Conservation (phyloP, 2,888 invertebrate genomes). For the Drosophila ustulata region DNA sequence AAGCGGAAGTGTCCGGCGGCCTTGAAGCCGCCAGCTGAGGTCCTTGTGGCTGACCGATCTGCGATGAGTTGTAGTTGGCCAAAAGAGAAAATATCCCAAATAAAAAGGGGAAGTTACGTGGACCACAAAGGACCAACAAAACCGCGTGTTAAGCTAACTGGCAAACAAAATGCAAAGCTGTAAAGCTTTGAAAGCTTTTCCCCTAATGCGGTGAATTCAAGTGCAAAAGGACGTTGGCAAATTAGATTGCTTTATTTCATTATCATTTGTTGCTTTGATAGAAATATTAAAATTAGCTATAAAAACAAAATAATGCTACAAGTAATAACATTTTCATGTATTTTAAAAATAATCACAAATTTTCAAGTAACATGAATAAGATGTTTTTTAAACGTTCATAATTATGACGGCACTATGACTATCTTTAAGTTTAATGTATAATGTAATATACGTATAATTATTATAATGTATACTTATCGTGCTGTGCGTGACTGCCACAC, state of each 20-base stretch:
- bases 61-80: neutral
- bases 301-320: too few species aligned
- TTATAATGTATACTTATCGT: neutral
- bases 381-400: too few species aligned
- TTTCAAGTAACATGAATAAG: too few species aligned
- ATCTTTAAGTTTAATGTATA: neutral
- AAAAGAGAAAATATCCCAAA: constrained; percentile 40
- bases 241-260: neutral
- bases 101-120: neutral
- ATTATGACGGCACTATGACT: neutral
- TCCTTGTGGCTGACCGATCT: constrained; percentile 29
- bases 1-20: constrained; percentile 25
- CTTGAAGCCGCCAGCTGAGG: constrained; percentile 26
- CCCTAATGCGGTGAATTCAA: constrained; percentile 4
- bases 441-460: neutral
- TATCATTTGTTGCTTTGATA: neutral
- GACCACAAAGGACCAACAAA: neutral
- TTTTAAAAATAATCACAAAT: too few species aligned
- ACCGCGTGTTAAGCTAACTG: neutral
- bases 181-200: constrained; percentile 16
- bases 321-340: too few species aligned
- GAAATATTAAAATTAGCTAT: too few species aligned
- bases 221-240: neutral
- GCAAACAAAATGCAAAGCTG: constrained; percentile 12
- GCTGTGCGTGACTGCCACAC: neutral